Conservation (phyloP, 2,888 invertebrate species). For the Osedax frankpressi region DNA sequence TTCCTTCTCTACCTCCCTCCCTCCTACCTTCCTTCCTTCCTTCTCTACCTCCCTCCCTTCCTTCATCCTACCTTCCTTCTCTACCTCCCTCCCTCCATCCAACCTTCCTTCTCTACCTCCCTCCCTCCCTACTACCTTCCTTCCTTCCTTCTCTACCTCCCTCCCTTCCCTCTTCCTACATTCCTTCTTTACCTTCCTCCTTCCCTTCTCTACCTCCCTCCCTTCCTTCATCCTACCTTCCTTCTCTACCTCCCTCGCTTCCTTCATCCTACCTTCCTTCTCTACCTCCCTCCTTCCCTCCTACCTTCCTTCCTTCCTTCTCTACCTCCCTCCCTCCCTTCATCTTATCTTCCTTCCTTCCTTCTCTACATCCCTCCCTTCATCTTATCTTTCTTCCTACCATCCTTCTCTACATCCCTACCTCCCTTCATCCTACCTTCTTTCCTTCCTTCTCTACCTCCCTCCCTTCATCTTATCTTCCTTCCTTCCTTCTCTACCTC, state of each 20-base stretch:
- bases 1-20: no score
- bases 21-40: no score
- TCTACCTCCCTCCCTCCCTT: neutral
- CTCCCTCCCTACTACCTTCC: no score
- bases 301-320: neutral
- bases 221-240: neutral
- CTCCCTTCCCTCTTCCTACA: neutral
- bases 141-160: neutral
- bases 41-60: no score
- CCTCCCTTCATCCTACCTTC: neutral
- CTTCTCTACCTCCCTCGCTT: neutral
- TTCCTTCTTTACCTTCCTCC: neutral
- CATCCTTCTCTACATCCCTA: neutral
- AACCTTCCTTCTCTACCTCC: no score
- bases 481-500: no score
- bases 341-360: neutral
- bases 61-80: no score
- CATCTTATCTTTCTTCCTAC: neutral
- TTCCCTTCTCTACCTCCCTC: neutral
- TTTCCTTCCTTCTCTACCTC: no score
- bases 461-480: no score
- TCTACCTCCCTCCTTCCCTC: neutral
- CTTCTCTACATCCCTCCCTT: neutral
- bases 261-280: neutral
- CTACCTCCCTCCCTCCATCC: no score